Evolutionary conservation across 2,797 vertebrate genomes (phyloP).

Genomic region (Melanotaenia parkinsoni): DNA sequence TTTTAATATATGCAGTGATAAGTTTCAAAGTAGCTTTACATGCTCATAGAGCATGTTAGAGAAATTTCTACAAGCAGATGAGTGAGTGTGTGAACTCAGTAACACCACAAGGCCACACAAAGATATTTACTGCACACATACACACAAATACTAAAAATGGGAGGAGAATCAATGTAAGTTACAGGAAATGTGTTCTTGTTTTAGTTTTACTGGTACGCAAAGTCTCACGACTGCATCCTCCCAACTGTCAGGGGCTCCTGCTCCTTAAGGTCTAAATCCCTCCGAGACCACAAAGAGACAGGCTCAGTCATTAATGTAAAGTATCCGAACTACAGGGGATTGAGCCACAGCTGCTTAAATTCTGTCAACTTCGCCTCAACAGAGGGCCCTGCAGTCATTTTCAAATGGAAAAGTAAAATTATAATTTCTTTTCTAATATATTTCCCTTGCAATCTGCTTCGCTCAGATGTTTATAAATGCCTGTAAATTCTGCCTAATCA

Average conservation of each 20-base stretch:
- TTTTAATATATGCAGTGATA: conserved; percentile 57
- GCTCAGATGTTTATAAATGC: background rate
- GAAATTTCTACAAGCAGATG: conserved; percentile 54
- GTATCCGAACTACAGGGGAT: conserved; percentile 26
- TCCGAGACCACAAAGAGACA: conserved; percentile 53
- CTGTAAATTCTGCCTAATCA: conserved; percentile 49
- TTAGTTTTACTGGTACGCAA: conserved; percentile 71
- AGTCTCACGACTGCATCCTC: conserved; percentile 71
- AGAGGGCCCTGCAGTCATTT: conserved; percentile 6
- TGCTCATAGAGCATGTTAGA: conserved; percentile 41
- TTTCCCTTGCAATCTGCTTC: no score
- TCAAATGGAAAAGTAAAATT: conserved; percentile 15
- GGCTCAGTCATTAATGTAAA: conserved; percentile 30
- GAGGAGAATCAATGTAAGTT: conserved; percentile 76
- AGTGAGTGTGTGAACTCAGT: conserved; percentile 58
- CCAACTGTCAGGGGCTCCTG: conserved; percentile 65
- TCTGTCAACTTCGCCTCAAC: conserved; percentile 6
- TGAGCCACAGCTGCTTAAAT: background rate
- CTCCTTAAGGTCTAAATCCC: conserved; percentile 59
- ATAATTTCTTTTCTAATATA: background rate
- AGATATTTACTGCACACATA: conserved; percentile 39
- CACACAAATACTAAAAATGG: conserved; percentile 58
- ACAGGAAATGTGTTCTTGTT: conserved; percentile 79
- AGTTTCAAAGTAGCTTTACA: conserved; percentile 54
- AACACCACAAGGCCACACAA: conserved; percentile 65